These are phyloP conservation scores for Triops cancriformis DNA, from an alignment of 1,140 invertebrate genomes.

Conservation along the genomic window DNA sequence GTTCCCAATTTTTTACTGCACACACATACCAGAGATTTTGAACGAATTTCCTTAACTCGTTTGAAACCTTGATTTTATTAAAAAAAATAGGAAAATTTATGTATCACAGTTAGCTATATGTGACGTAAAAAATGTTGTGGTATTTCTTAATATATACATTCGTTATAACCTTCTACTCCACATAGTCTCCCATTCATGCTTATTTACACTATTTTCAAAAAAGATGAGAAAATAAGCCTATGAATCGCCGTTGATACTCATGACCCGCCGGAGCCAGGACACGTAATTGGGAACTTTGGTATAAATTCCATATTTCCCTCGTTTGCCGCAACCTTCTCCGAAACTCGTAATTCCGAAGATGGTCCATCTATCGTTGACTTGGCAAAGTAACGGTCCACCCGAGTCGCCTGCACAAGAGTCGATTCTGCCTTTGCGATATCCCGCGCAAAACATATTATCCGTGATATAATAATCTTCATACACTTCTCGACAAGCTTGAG, in stretches of 20 bases:
- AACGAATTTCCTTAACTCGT: not conserved
- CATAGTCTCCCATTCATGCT: not conserved
- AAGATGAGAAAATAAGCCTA: not conserved
- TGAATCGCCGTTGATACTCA: constrained; percentile 35
- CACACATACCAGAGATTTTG: not conserved
- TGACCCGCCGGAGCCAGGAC: constrained; percentile 66
- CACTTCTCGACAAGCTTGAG: constrained; percentile 41
- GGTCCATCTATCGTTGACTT: constrained; percentile 49
- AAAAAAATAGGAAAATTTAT: not conserved
- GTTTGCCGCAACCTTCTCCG: constrained; percentile 83
- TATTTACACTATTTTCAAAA: no score
- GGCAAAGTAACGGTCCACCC: constrained; percentile 57
- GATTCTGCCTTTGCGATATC: constrained; percentile 42
- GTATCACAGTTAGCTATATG: constrained; percentile 14
- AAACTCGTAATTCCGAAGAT: constrained; percentile 89
- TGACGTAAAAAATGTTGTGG: not conserved
- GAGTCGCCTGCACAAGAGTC: constrained; percentile 56
- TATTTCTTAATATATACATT: constrained; percentile 2
- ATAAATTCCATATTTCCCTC: constrained; percentile 86
- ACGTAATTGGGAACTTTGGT: constrained; percentile 77
- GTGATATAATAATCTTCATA: constrained; percentile 49
- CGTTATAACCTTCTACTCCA: not conserved
- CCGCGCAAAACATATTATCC: constrained; percentile 52
- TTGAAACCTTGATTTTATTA: not conserved
- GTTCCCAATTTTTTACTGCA: not conserved